Evolutionary conservation across 2,888 invertebrate species (phyloP), one percentile per base, ranked within the genome.

Genomic region (Eupithecia subfuscata): DNA sequence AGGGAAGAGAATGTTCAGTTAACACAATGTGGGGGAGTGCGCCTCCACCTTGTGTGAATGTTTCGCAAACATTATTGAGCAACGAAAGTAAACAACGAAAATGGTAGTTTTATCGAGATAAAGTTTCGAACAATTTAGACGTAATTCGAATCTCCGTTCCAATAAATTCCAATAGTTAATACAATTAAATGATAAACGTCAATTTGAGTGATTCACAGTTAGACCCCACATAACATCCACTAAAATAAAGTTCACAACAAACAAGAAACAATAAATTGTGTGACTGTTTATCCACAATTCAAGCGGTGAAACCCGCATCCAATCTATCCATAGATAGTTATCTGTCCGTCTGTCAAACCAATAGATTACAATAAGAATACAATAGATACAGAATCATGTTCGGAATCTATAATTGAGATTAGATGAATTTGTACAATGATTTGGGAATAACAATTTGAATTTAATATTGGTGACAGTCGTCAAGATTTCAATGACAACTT

Each of bases 271-370:
- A 79, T 76, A 78, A 79, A 80, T 78, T 43, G 69, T 77, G 63
- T 76, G 70, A 71, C 45, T 52, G 48, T 77, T 69, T 77, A 77
- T 77, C 71, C 48, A 73, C 77, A 60, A 25, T 2, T 40, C 71
- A 48, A 72, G 70, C 73, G 74, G 83, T 82, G 86, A 85, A 86
- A 60, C n/a, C 52, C 52, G 48, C 89, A 90, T 90, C 87, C 86
- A 87, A 88, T 87, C 85, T 78, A 84, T 85, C 83, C 83, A 84
- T 85, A 79, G 88, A 88, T 88, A 78, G 83, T 86, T 86, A 89
- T 88, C 84, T 80, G 80, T 81, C 12, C 43, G 43, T 79, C 81
- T 82, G 82, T 82, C 82, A 79, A 78, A 78, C 79, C 81, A 82
- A 82, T 82, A 81, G 83, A 86, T 86, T 85, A 84, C 80, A 84